phyloP scores from a whole-genome alignment of 2,113 vertebrate genomes.

The Eubucco bourcierii region DNA sequence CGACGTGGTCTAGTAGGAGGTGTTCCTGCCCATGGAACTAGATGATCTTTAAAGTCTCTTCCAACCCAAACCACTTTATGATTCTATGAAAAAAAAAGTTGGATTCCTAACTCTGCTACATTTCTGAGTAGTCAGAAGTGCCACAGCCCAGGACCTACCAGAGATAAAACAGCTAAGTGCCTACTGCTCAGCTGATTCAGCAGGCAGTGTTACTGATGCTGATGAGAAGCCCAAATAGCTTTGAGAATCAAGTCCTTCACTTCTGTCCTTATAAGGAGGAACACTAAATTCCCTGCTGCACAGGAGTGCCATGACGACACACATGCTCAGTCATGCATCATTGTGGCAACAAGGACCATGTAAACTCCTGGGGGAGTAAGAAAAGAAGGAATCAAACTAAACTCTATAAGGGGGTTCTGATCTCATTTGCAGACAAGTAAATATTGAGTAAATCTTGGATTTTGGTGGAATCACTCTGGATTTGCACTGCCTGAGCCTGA shows the following conservation, averaged over 20 bases:
- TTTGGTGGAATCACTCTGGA: conserved; percentile 27
- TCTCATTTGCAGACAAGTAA: conserved; percentile 14
- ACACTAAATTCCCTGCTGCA: neutral
- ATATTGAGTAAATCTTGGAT: conserved; percentile 19
- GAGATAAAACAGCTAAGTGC: rapidly evolving
- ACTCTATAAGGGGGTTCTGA: neutral
- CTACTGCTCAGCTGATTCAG: neutral
- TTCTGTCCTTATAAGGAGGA: neutral
- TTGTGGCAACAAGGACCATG: neutral
- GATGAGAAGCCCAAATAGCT: neutral
- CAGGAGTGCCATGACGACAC: neutral
- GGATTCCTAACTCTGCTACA: neutral
- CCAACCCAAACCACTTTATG: neutral
- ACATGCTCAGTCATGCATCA: rapidly evolving
- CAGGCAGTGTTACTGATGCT: neutral
- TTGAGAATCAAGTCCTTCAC: neutral
- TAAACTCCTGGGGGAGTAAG: neutral
- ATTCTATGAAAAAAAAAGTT: neutral
- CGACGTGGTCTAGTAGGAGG: too few relatives aligned
- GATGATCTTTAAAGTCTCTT: too few relatives aligned
- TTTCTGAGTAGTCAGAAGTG: neutral
- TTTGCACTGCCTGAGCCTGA: conserved; percentile 8
- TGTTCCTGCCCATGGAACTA: too few relatives aligned
- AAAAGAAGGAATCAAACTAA: neutral
- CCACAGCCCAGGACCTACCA: neutral